A percentile compares a stretch with the other conserved stretches of the same genome.
These are phyloP conservation scores for Eulemur rubriventer DNA, from an alignment of 2,797 vertebrate genomes.

Conservation along the genomic window DNA sequence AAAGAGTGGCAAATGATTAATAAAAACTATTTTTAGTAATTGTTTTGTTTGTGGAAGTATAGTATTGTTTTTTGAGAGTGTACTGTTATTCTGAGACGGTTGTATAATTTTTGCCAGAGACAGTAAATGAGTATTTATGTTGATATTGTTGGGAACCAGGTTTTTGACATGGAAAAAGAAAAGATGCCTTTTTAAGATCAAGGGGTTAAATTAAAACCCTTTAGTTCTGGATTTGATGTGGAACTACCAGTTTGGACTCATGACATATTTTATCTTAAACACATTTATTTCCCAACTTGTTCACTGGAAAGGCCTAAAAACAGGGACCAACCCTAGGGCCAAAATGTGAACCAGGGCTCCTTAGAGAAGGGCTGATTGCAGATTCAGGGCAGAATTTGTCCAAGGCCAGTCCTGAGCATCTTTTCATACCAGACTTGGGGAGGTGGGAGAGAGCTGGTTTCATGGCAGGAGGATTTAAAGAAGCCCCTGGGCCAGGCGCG, in stretches of 20 bases:
- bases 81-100: background rate
- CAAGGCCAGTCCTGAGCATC: background rate
- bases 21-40: background rate
- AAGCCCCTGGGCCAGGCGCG: background rate
- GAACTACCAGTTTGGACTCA: background rate
- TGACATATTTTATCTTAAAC: background rate
- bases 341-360: background rate
- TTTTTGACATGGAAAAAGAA: background rate
- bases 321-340: background rate
- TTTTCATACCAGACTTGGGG: background rate
- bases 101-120: background rate
- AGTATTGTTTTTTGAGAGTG: background rate
- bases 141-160: background rate
- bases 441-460: background rate
- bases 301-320: background rate
- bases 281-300: background rate
- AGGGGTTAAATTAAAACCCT: background rate
- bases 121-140: background rate
- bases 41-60: background rate
- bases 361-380: background rate
- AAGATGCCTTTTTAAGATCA: background rate
- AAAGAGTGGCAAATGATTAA: background rate
- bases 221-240: background rate
- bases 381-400: background rate
- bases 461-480: background rate